Evolutionary conservation across 2,888 invertebrate genomes (phyloP).

Genomic region (Ptychoptera contaminata): DNA sequence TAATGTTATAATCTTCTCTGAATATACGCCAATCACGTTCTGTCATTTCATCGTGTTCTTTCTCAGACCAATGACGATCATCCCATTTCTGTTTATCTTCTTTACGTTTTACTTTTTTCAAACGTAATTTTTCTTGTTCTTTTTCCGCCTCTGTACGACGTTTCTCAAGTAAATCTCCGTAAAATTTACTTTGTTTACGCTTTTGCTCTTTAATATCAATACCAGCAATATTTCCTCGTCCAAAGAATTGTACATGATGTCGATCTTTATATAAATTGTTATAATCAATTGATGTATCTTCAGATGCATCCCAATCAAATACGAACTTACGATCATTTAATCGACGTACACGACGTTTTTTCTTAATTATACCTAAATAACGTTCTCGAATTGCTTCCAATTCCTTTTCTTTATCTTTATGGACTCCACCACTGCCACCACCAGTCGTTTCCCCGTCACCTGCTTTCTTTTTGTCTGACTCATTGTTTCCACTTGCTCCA

Average conservation of each 20-base stretch:
- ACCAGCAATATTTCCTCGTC: constrained; percentile 93
- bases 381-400: constrained; percentile 90
- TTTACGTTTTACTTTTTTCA: constrained; percentile 83
- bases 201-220: constrained; percentile 95
- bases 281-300: constrained; percentile 96
- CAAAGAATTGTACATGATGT: constrained; percentile 96
- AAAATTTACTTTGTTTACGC: constrained; percentile 92
- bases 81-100: constrained; percentile 99
- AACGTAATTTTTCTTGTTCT: constrained; percentile 82
- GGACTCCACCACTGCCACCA: constrained; percentile 14
- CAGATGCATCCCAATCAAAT: constrained; percentile 99
- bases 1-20: constrained; percentile 96
- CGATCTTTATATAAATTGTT: constrained; percentile 92
- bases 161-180: constrained; percentile 87
- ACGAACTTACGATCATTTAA: constrained; percentile 98
- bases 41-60: constrained; percentile 86
- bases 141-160: constrained; percentile 92
- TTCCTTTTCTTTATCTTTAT: constrained; percentile 82
- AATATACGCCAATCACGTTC: constrained; percentile 99
- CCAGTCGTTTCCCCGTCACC: constrained; percentile 15
- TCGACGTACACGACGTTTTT: constrained; percentile 79
- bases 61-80: constrained; percentile 98
- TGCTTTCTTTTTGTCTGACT: constrained; percentile 9
- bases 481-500: constrained; percentile 3
- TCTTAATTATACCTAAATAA: constrained; percentile 85